A percentile compares a stretch with the other conserved stretches of the same genome.
phyloP scores from a whole-genome alignment of 2,113 vertebrate genomes.

The Danionella cerebrum region DNA sequence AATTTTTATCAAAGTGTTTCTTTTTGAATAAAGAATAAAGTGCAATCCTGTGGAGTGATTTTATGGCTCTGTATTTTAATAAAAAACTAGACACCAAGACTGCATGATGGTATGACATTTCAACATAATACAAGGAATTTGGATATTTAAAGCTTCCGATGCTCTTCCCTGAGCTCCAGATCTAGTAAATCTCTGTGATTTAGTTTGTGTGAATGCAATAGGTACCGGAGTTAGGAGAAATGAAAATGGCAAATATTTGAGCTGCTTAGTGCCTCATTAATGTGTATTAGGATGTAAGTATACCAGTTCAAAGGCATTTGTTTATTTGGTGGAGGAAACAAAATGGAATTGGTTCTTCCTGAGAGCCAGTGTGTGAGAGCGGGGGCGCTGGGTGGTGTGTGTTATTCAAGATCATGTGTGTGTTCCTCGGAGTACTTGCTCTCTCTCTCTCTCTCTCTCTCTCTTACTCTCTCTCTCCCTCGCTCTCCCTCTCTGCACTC shows the following conservation, averaged over 20 bases:
- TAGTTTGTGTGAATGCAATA: conserved; percentile 21
- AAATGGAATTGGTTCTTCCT: conserved; percentile 6
- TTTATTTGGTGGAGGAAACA: conserved; percentile 9
- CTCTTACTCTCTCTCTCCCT: too few species aligned
- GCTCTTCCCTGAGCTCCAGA: conserved; percentile 13
- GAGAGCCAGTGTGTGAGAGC: background rate
- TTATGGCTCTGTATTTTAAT: background rate
- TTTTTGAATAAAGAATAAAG: too few species aligned
- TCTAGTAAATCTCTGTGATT: conserved; percentile 29
- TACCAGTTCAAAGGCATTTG: conserved; percentile 25
- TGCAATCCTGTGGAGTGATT: too few species aligned
- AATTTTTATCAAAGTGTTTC: too few species aligned
- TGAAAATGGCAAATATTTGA: conserved; percentile 18
- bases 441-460: too few species aligned
- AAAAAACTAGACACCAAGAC: background rate
- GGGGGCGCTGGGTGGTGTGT: conserved; percentile 5
- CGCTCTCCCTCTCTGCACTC: too few species aligned
- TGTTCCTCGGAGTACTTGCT: conserved; percentile 41
- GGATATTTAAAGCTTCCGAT: conserved; percentile 14
- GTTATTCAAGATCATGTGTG: background rate
- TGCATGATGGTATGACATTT: conserved; percentile 1
- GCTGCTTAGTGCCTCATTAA: conserved; percentile 25
- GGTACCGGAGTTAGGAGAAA: conserved; percentile 25
- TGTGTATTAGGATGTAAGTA: conserved; percentile 24
- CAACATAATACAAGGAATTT: conserved; percentile 2